Evolutionary conservation across 92 coral and sea anemone genomes (phyloP), one percentile per base, ranked within the genome.

Genomic region (Phymanthus crucifer): DNA sequence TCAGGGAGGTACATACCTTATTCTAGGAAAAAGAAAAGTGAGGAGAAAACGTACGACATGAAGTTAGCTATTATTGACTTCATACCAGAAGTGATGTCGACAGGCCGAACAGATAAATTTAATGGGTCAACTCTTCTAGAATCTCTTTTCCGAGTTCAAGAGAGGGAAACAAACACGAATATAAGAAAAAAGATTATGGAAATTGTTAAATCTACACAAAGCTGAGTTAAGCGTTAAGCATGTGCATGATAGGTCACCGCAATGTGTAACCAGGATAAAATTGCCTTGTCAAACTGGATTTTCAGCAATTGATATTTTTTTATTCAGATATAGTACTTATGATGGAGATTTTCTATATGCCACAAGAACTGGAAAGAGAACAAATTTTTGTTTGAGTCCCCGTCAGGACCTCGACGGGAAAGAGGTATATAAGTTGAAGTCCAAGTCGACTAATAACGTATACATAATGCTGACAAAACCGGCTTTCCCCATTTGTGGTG

Each of bases 31-130:
- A 70, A 79, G 24, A 79, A 79, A 37, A 35, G n/a, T 45, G 67
- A 79, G 12, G 50, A 40, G 29, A 79, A 69, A 78, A 58, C 83
- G 19, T 66, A 78, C 18, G 34, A 78, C 35, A 78, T 78, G 83
- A 78, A 50, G 70, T 43, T 78, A 66, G 74, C 31, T 32, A 45
- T 78, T 1, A 64, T 78, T 45, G 66, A 78, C 66, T 78, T 11
- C 31, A 79, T 79, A 31, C 76, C 11, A n/a, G 67, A 79, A 68
- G 83, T 69, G 24, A 32, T 24, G 45, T 75, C 32, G 33, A 66
- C 58, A 24, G 83, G 75, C 5, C 43, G 29, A 3, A 79, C 83
- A 14, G 46, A 79, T 32, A 47, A 32, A 16, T 69, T 35, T 32
- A 54, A 79, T 2, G 36, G 83, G 21, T 34, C 54, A 35, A 17